Conservation (phyloP, 2,113 vertebrate genomes). For the Carettochelys insculpta region DNA sequence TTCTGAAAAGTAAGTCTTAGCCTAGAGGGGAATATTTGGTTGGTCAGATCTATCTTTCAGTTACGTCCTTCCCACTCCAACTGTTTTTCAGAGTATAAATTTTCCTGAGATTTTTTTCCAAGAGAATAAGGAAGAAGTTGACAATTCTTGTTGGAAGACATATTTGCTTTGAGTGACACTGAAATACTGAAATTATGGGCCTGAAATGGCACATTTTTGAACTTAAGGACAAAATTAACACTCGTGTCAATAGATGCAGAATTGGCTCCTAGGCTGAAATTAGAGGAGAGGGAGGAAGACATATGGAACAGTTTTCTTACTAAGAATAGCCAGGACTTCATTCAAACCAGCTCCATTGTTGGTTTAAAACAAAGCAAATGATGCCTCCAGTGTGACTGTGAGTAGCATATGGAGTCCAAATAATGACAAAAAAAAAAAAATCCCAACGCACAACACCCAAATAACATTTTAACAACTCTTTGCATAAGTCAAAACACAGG, state of each 20-base stretch:
- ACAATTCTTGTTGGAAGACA: background rate
- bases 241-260: background rate
- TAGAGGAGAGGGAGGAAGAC: background rate
- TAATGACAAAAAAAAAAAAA: background rate
- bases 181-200: background rate
- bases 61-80: background rate
- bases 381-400: background rate
- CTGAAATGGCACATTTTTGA: background rate
- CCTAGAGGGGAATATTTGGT: too few relatives aligned
- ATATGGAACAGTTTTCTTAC: background rate
- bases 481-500: fast-evolving
- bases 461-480: background rate
- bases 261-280: background rate
- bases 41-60: background rate
- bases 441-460: background rate
- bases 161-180: background rate
- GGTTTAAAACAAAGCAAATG: fast-evolving
- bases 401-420: background rate
- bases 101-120: background rate
- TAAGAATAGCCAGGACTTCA: background rate
- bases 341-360: fast-evolving
- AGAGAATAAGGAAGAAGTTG: background rate
- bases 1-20: fast-evolving
- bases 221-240: background rate
- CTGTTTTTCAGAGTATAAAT: background rate